These are phyloP conservation scores for Potamarius usumacintae DNA, from an alignment of 2,113 vertebrate species.

Conservation along the genomic window DNA sequence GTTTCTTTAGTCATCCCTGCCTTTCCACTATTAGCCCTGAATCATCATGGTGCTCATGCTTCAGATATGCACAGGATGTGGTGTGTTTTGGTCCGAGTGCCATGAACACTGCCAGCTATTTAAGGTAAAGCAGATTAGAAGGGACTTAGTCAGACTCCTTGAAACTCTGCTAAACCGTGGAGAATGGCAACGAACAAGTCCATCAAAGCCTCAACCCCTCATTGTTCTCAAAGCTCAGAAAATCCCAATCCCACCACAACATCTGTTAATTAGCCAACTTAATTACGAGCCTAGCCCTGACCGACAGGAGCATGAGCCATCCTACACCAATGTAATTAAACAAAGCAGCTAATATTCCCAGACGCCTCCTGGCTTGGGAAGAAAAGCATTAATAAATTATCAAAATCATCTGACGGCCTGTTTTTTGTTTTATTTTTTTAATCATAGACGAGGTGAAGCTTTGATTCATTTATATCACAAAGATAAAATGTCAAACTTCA, in stretches of 20 bases:
- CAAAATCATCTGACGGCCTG: constrained; percentile 25
- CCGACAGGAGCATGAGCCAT: constrained; percentile 49
- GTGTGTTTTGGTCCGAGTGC: background rate
- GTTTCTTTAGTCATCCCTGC: background rate
- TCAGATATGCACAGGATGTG: background rate
- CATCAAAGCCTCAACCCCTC: constrained; percentile 43
- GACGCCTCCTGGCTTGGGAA: constrained; percentile 34
- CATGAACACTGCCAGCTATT: background rate
- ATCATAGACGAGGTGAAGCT: constrained; percentile 6
- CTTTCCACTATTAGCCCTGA: background rate
- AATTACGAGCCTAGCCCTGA: constrained; percentile 56
- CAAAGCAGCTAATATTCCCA: constrained; percentile 48
- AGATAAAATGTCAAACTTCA: constrained; percentile 42
- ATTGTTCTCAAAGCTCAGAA: constrained; percentile 38
- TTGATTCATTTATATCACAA: constrained; percentile 36
- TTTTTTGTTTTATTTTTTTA: constrained; percentile 1
- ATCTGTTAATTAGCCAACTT: constrained; percentile 58
- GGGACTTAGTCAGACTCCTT: constrained; percentile 25
- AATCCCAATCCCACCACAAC: constrained; percentile 49
- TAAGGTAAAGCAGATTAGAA: constrained; percentile 35
- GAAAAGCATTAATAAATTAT: constrained; percentile 39
- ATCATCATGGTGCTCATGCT: background rate
- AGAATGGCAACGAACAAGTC: background rate
- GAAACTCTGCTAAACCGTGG: background rate
- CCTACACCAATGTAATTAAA: constrained; percentile 51